Evolutionary conservation across 2,888 invertebrate species (phyloP).

Genomic region (Nematopogon swammerdamellus): DNA sequence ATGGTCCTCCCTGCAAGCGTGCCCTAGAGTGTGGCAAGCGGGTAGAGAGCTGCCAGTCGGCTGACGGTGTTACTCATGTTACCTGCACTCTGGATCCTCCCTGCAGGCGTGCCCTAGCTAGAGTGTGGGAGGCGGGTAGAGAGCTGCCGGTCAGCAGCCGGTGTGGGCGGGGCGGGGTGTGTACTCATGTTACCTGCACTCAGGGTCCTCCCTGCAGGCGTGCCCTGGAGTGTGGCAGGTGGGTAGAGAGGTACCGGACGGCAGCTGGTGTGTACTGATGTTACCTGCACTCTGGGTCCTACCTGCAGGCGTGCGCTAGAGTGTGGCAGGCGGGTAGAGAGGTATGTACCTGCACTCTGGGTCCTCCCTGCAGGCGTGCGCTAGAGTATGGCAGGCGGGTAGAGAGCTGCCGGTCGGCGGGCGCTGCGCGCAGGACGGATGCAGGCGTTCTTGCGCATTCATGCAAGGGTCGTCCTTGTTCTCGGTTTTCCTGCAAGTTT

Average conservation of each 20-base stretch:
- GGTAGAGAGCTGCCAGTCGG: conserved; percentile 69
- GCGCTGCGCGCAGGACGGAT: conserved; percentile 85
- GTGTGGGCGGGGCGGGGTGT: too few species aligned
- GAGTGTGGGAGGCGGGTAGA: conserved; percentile 81
- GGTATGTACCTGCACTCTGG: conserved; percentile 81
- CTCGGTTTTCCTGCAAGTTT: conserved; percentile 71
- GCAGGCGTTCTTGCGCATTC: conserved; percentile 85
- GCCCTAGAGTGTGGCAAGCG: conserved; percentile 76
- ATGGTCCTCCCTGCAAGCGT: conserved; percentile 77
- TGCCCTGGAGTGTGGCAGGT: conserved; percentile 77
- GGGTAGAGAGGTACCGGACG: conserved; percentile 69
- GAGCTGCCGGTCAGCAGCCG: conserved; percentile 66
- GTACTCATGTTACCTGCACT: conserved; percentile 71
- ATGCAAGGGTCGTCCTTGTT: conserved; percentile 85
- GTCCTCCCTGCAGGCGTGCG: conserved; percentile 78
- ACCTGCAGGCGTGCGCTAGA: conserved; percentile 78
- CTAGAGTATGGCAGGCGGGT: conserved; percentile 84
- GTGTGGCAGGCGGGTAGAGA: conserved; percentile 85
- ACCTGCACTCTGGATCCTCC: conserved; percentile 84
- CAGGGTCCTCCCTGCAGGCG: conserved; percentile 74
- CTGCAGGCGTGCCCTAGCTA: conserved; percentile 74
- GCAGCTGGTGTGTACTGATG: conserved; percentile 50
- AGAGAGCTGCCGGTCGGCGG: conserved; percentile 66
- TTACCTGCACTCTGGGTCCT: conserved; percentile 82
- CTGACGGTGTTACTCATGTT: conserved; percentile 45